These are phyloP conservation scores for Melieria picta DNA, from an alignment of 2,888 invertebrate species.

Conservation along the genomic window DNA sequence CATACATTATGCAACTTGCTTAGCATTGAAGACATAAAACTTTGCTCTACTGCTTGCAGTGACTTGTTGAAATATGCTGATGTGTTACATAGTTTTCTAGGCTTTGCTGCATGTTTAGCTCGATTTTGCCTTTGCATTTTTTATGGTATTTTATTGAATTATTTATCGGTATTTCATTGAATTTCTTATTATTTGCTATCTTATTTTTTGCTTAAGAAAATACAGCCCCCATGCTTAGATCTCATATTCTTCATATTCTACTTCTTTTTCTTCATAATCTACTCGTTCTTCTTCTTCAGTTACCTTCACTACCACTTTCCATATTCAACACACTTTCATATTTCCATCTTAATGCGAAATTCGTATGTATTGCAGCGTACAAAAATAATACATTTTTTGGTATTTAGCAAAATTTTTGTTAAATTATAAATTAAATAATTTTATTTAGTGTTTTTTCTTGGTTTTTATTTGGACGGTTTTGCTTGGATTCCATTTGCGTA, in stretches of 20 bases:
- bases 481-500: background rate
- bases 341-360: constrained; percentile 14
- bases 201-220: too few relatives aligned
- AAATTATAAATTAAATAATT: constrained; percentile 7
- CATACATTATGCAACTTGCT: too few relatives aligned
- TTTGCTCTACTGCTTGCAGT: too few relatives aligned
- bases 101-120: too few relatives aligned
- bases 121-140: too few relatives aligned
- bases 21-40: too few relatives aligned
- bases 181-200: too few relatives aligned
- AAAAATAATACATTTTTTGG: constrained; percentile 11
- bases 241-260: background rate
- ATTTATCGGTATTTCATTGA: too few relatives aligned
- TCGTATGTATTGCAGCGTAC: constrained; percentile 13
- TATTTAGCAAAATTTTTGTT: constrained; percentile 10
- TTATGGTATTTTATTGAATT: too few relatives aligned
- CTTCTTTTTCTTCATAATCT: constrained; percentile 8
- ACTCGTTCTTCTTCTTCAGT: background rate
- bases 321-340: background rate
- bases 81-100: too few relatives aligned
- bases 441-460: constrained; percentile 4
- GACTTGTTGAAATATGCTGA: too few relatives aligned
- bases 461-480: constrained; percentile 24
- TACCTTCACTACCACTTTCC: background rate
- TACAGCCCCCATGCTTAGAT: too few relatives aligned